phyloP scores from a whole-genome alignment of 2,888 invertebrate species.

The Microctonus aethiopoides region DNA sequence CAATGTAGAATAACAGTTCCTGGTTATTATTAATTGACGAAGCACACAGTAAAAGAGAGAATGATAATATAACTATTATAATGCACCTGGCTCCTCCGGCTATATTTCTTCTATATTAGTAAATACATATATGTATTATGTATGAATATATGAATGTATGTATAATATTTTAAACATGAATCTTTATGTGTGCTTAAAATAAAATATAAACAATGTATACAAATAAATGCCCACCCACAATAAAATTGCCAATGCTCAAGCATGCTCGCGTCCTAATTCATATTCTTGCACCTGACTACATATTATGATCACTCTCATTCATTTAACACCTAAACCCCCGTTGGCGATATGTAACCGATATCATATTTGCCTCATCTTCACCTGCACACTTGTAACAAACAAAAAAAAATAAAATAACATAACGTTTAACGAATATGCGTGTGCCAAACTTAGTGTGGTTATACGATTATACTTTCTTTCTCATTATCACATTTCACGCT shows the following conservation, averaged over 20 bases:
- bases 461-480: neutral
- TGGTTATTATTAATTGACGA: slow-evolving; percentile 4
- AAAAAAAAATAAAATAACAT: neutral
- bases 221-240: slow-evolving; percentile 46
- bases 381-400: slow-evolving; percentile 33
- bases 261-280: slow-evolving; percentile 48
- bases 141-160: too few relatives aligned
- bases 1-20: neutral
- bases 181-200: too few relatives aligned
- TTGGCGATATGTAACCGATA: slow-evolving; percentile 52
- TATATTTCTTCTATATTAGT: neutral
- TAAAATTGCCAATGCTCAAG: slow-evolving; percentile 40
- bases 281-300: slow-evolving; percentile 65
- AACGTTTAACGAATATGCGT: too few relatives aligned
- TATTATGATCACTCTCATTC: slow-evolving; percentile 55
- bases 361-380: slow-evolving; percentile 29
- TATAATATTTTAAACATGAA: too few relatives aligned
- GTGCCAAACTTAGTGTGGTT: neutral
- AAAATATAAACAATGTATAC: slow-evolving; percentile 2
- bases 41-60: neutral
- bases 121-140: too few relatives aligned
- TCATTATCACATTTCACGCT: neutral
- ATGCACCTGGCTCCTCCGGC: slow-evolving; percentile 24
- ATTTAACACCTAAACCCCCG: slow-evolving; percentile 60
- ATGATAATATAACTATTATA: slow-evolving; percentile 9